Base-by-base conservation (phyloP, 2,113 vertebrate genomes). In the Cyprinus carpio region DNA sequence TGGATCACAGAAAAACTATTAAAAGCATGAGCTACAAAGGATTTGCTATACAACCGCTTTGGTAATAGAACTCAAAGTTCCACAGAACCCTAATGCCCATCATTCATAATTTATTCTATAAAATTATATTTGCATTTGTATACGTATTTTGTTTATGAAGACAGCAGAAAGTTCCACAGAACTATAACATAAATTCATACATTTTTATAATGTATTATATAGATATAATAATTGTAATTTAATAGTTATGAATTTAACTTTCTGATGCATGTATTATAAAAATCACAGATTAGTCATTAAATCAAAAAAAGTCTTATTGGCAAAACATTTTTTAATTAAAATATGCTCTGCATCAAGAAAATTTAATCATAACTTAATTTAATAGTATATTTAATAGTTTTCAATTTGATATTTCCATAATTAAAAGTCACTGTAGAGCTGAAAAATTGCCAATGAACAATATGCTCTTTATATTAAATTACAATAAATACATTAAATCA, bases 1-100 rank as follows among this genome's bases (percentile, higher is more conserved):
- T 81, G 69, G 62, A 87, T 85, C 20, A 74, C 31, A 49, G 56
- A 85, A 62, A 40, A 58, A 77, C 60, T 25, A 82, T 71, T 31
- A 85, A 64, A 60, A 62, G 13, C 75, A 40, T 15, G 13, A 72
- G 43, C 86, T 62, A 74, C 31, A 56, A 72, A 76, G 81, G 15
- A 1, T 37, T 89, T 87, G 74, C 69, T 13, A 6, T 15, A 65
- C 16, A 31, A 64, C 43, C 37, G 7, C n/a, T n/a, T 25, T 25
- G 34, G 37, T 25, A 25, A 23, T 23, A 72, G 4, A 72, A 60
- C 0, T 60, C 56, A 58, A 37, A 8, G 64, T 29, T 65, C 8
- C 67, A 37, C 31, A 34, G 67, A 69, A 69, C 65, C 65, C 4
- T 20, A 18, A 40, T 37, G 10, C 4, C 23, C 7, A 43, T 43